Evolutionary conservation across 2,113 vertebrate species (phyloP).

Genomic region (Syrrhaptes paradoxus): DNA sequence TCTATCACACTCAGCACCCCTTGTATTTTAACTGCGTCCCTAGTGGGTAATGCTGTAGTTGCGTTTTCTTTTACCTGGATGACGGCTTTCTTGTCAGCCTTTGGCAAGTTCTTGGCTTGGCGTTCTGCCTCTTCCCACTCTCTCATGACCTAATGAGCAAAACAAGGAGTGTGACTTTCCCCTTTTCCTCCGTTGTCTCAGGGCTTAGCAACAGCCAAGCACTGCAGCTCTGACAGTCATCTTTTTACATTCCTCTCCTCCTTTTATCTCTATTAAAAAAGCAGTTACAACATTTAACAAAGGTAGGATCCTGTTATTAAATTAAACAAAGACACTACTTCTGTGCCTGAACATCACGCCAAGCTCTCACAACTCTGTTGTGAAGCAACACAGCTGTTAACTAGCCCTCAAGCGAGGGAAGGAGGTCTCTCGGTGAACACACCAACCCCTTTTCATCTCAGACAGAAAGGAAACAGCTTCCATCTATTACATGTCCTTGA

Average conservation of each 20-base stretch:
- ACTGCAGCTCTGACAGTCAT: background rate
- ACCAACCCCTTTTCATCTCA: background rate
- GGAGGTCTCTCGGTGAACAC: background rate
- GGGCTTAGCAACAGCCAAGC: background rate
- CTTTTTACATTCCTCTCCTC: background rate
- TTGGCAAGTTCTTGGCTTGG: conserved; percentile 94
- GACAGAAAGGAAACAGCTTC: background rate
- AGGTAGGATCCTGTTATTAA: background rate
- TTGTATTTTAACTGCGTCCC: background rate
- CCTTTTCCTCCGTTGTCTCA: background rate
- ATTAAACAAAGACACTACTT: background rate
- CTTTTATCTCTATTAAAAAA: background rate
- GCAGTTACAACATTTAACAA: background rate
- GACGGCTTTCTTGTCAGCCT: conserved; percentile 95
- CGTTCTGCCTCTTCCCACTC: conserved; percentile 98
- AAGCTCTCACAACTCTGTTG: background rate
- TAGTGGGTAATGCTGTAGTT: background rate
- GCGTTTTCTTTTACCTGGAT: conserved; percentile 85
- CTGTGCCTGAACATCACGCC: background rate
- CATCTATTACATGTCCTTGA: background rate
- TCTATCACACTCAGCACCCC: background rate
- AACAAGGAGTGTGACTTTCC: background rate
- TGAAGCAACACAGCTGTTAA: background rate
- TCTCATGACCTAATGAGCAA: conserved; percentile 89
- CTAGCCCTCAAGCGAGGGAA: background rate